phyloP scores from a whole-genome alignment of 2,113 vertebrate genomes.

The Gnathonemus longibarbis region DNA sequence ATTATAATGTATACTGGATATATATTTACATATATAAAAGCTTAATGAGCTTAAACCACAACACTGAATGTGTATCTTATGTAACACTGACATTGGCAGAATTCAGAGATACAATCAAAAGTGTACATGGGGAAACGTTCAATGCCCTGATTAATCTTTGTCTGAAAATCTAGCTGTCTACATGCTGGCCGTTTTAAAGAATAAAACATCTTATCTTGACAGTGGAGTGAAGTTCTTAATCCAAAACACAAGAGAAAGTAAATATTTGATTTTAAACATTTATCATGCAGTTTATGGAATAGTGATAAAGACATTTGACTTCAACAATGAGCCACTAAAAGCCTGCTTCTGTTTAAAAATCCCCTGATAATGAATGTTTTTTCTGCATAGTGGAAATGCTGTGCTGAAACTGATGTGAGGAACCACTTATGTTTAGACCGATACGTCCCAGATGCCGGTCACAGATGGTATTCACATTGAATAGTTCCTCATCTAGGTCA shows the following conservation, averaged over 20 bases:
- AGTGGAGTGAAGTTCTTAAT: background rate
- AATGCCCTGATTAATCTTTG: background rate
- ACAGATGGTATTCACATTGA: background rate
- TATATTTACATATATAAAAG: background rate
- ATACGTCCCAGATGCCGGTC: background rate
- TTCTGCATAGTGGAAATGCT: background rate
- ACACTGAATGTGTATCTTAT: background rate
- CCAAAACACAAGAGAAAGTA: background rate
- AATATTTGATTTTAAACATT: background rate
- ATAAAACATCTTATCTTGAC: constrained; percentile 3
- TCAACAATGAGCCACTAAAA: background rate
- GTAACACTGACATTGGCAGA: background rate
- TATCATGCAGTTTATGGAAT: constrained; percentile 5
- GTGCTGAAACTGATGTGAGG: background rate
- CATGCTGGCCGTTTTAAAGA: background rate
- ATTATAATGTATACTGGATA: background rate
- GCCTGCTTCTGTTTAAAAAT: background rate
- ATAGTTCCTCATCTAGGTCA: background rate
- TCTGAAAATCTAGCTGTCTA: background rate
- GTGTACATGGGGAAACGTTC: background rate
- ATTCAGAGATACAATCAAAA: background rate
- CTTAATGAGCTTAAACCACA: background rate
- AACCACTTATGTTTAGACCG: background rate
- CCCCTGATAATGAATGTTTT: background rate
- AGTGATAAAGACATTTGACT: background rate